These are phyloP conservation scores for Diceros bicornis DNA, from an alignment of 2,797 vertebrate species.

Conservation along the genomic window DNA sequence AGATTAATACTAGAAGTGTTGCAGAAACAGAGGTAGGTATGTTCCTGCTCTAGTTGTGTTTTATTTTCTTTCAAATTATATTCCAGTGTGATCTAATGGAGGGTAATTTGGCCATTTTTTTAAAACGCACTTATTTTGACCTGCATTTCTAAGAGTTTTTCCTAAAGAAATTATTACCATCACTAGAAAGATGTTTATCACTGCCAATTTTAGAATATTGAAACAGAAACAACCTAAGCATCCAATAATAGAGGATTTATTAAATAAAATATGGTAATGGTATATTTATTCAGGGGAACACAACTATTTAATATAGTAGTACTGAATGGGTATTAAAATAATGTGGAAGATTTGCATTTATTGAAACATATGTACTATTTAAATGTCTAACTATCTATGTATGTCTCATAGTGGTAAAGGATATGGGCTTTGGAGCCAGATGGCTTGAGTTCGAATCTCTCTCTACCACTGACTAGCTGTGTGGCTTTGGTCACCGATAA, in stretches of 20 bases:
- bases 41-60: neutral
- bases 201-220: neutral
- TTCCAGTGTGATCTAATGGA: neutral
- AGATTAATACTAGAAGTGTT: neutral
- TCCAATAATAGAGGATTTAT: neutral
- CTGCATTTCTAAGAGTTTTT: constrained; percentile 55
- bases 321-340: constrained; percentile 49
- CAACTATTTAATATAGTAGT: neutral
- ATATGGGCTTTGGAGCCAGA: neutral
- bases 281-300: neutral
- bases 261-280: neutral
- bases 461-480: neutral
- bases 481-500: neutral
- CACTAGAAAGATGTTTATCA: constrained; percentile 41
- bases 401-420: neutral
- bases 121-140: constrained; percentile 31
- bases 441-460: neutral
- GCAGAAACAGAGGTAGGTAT: neutral
- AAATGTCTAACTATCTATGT: neutral
- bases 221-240: constrained; percentile 47
- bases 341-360: constrained; percentile 8
- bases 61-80: constrained; percentile 60
- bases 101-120: constrained; percentile 2
- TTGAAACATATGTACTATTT: neutral
- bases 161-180: constrained; percentile 33